phyloP scores from a whole-genome alignment of 2,797 vertebrate genomes.

The Carcharodon carcharias region DNA sequence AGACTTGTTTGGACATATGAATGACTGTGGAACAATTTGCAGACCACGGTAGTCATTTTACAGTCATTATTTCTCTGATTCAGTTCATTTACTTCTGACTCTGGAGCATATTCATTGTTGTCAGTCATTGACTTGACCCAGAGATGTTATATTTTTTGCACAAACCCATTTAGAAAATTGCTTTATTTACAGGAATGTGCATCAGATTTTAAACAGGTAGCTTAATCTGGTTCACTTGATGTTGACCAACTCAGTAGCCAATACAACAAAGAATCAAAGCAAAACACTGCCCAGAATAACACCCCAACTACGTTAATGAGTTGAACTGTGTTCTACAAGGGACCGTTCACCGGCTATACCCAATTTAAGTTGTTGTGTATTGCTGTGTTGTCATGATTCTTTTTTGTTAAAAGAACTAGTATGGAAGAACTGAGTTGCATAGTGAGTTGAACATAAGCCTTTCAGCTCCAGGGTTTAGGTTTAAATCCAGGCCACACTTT shows the following conservation, averaged over 20 bases:
- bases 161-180: not conserved
- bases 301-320: not conserved
- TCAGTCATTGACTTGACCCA: not conserved
- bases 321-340: not conserved
- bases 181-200: not conserved
- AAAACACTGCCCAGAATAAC: not conserved
- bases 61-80: slow-evolving; percentile 5
- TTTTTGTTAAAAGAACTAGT: not conserved
- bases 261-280: not conserved
- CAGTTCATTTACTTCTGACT: not conserved
- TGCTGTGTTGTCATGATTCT: not conserved
- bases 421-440: not conserved
- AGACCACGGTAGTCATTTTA: not conserved
- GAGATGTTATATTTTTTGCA: not conserved
- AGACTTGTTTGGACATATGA: slow-evolving; percentile 1
- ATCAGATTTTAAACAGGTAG: not conserved
- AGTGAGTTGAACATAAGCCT: not conserved
- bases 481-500: not conserved
- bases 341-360: not conserved
- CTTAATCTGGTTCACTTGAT: not conserved
- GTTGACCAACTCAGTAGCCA: not conserved
- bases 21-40: slow-evolving; percentile 3
- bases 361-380: not conserved
- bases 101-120: not conserved
- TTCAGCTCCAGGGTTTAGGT: not conserved